Conservation (phyloP, 2,888 invertebrate genomes). For the Leptogaster cylindrica region DNA sequence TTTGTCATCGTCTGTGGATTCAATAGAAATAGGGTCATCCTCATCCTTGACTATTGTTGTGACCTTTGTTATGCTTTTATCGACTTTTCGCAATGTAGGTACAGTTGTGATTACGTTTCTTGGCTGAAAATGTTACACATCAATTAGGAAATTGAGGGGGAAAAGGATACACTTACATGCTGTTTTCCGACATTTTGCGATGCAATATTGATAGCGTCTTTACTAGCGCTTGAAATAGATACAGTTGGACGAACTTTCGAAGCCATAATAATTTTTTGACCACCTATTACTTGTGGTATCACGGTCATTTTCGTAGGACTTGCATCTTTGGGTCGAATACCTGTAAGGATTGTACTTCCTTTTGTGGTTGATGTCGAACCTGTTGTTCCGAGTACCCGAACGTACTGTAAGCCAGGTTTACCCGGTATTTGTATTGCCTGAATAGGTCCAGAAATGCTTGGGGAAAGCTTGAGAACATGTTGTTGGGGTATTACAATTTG, state of each 20-base stretch:
- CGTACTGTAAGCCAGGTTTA: constrained; percentile 67
- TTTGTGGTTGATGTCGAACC: constrained; percentile 56
- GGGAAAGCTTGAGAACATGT: constrained; percentile 56
- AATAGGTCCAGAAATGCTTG: constrained; percentile 48
- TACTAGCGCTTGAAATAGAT: constrained; percentile 50
- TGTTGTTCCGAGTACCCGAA: constrained; percentile 68
- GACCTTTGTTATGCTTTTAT: constrained; percentile 44
- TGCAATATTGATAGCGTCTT: constrained; percentile 45
- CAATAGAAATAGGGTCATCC: constrained; percentile 9
- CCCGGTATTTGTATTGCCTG: constrained; percentile 58
- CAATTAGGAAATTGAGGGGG: not conserved
- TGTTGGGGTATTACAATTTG: constrained; percentile 57
- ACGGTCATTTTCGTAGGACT: constrained; percentile 49
- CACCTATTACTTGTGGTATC: constrained; percentile 23
- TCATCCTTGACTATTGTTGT: not conserved
- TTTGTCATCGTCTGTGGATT: not conserved
- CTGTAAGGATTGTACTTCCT: constrained; percentile 55
- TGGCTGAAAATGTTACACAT: constrained; percentile 43
- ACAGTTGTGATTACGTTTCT: constrained; percentile 51
- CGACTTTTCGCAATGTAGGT: constrained; percentile 51
- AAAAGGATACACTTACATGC: not conserved
- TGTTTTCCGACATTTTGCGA: too few relatives aligned
- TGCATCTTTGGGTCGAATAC: constrained; percentile 49
- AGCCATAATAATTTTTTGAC: constrained; percentile 38
- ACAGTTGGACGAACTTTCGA: constrained; percentile 40